These are phyloP conservation scores for Novumbra hubbsi DNA, from an alignment of 2,797 vertebrate genomes.

Conservation along the genomic window DNA sequence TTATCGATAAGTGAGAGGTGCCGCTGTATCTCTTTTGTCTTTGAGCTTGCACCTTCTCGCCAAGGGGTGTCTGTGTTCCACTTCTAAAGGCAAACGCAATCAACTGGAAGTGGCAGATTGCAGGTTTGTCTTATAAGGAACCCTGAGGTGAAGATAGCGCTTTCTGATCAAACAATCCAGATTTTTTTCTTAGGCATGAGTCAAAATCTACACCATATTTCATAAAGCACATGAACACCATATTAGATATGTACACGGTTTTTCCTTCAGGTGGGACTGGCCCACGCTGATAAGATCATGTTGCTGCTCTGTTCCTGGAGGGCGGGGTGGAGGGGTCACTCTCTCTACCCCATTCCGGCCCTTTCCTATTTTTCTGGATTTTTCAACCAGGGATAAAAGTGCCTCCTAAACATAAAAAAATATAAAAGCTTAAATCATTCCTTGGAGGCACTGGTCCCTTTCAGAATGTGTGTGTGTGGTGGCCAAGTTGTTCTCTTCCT, in stretches of 20 bases:
- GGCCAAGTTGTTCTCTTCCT: background rate
- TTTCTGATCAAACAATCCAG: background rate
- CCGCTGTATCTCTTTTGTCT: no score
- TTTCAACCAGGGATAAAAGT: constrained; percentile 59
- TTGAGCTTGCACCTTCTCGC: background rate
- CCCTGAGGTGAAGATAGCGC: background rate
- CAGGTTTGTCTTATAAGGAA: background rate
- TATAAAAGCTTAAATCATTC: constrained; percentile 63
- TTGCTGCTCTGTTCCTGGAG: constrained; percentile 51
- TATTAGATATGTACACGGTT: constrained; percentile 12
- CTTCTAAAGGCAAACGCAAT: background rate
- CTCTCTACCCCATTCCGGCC: constrained; percentile 22
- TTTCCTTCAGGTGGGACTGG: constrained; percentile 22
- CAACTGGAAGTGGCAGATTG: background rate
- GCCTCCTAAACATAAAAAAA: constrained; percentile 44
- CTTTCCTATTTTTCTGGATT: constrained; percentile 53
- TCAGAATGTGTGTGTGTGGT: constrained; percentile 27
- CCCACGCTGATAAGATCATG: constrained; percentile 47
- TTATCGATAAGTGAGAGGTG: background rate
- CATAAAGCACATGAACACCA: background rate
- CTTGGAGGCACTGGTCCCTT: constrained; percentile 66
- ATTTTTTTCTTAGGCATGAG: background rate
- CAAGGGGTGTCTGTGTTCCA: constrained; percentile 31
- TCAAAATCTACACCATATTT: background rate
- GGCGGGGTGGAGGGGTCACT: no score